phyloP scores from a whole-genome alignment of 2,888 invertebrate genomes.

The Unio pictorum region DNA sequence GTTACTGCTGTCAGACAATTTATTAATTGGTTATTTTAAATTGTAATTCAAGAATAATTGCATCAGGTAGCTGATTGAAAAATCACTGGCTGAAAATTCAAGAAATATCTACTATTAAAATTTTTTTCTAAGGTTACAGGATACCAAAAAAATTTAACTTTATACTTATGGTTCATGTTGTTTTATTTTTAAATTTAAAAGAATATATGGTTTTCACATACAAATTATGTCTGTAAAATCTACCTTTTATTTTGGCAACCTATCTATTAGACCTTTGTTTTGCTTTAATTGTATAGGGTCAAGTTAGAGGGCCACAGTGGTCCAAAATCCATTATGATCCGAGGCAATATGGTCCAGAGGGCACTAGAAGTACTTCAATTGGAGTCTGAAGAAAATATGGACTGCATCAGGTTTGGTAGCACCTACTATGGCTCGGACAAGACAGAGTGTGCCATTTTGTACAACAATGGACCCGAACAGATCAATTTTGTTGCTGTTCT shows the following conservation, averaged over 20 bases:
- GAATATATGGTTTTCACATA: not conserved
- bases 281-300: constrained; percentile 44
- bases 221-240: not conserved
- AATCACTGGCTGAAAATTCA: too few relatives aligned
- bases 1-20: too few relatives aligned
- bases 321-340: constrained; percentile 46
- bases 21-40: too few relatives aligned
- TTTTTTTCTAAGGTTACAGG: too few relatives aligned
- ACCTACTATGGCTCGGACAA: constrained; percentile 71
- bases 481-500: constrained; percentile 70
- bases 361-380: constrained; percentile 63
- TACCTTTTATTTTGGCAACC: not conserved
- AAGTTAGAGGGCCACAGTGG: constrained; percentile 60
- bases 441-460: constrained; percentile 66
- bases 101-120: too few relatives aligned
- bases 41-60: too few relatives aligned
- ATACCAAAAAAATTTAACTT: too few relatives aligned
- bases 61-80: too few relatives aligned
- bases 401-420: constrained; percentile 67
- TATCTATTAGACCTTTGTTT: not conserved
- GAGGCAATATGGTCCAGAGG: constrained; percentile 64
- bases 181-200: not conserved
- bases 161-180: not conserved
- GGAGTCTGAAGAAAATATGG: constrained; percentile 50
- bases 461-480: constrained; percentile 69